These are phyloP conservation scores for Drymodes brunneopygia DNA, from an alignment of 2,113 vertebrate species.

Conservation along the genomic window DNA sequence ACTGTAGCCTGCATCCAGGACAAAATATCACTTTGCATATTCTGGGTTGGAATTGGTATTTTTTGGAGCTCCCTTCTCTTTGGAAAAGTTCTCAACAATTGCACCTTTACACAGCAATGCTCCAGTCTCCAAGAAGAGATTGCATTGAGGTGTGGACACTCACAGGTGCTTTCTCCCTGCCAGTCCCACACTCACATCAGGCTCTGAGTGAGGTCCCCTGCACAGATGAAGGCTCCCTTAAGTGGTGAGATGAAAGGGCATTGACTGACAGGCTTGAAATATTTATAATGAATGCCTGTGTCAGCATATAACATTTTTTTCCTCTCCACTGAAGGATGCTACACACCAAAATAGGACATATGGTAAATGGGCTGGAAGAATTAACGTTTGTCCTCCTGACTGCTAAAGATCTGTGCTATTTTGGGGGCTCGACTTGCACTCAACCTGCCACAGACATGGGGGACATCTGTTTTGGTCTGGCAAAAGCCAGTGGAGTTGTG, in stretches of 20 bases:
- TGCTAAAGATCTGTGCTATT: constrained; percentile 8
- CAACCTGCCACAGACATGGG: constrained; percentile 21
- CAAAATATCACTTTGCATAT: not conserved
- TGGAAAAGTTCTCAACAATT: not conserved
- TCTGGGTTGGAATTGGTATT: not conserved
- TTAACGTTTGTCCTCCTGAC: not conserved
- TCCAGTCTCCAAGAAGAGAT: not conserved
- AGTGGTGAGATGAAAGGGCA: not conserved
- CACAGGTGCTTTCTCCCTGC: not conserved
- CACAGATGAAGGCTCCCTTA: not conserved
- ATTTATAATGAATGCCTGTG: not conserved
- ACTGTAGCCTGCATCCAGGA: not conserved
- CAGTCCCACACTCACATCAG: not conserved
- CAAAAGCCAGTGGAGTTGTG: not conserved
- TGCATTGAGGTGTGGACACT: not conserved
- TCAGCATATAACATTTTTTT: not conserved
- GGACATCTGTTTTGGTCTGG: constrained; percentile 28
- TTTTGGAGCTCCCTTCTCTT: not conserved
- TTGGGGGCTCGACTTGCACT: not conserved
- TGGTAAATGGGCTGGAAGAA: constrained; percentile 7
- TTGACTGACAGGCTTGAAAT: not conserved
- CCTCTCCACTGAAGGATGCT: not conserved
- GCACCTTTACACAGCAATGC: not conserved
- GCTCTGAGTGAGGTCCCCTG: not conserved
- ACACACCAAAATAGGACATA: not conserved